A percentile compares a stretch with the other conserved stretches of the same genome.
phyloP scores from a whole-genome alignment of 2,797 vertebrate genomes.

The Gadopsis marmoratus region DNA sequence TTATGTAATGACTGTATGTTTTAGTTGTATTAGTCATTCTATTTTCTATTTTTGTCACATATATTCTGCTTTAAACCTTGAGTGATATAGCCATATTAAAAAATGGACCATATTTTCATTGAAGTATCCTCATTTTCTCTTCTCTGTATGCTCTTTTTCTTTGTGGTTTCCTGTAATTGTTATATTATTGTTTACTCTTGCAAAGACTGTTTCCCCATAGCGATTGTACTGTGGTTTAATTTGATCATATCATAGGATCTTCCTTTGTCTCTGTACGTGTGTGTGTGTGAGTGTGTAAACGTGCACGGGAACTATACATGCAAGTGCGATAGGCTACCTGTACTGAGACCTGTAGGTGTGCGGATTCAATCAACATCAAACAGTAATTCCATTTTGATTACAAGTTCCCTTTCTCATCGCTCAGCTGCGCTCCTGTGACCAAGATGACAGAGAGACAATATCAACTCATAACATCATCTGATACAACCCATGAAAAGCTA shows the following conservation, averaged over 20 bases:
- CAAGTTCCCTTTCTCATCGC: slow-evolving; percentile 58
- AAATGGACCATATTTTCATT: background rate
- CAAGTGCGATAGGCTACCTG: background rate
- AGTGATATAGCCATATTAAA: background rate
- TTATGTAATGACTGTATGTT: background rate
- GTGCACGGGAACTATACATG: background rate
- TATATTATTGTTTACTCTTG: slow-evolving; percentile 17
- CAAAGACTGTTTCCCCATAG: background rate
- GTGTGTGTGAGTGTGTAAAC: background rate
- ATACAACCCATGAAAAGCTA: background rate
- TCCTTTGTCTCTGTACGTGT: background rate
- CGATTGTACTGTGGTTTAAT: slow-evolving; percentile 27
- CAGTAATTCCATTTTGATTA: slow-evolving; percentile 77
- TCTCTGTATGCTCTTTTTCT: background rate
- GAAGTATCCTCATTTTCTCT: background rate
- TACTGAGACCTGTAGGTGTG: slow-evolving; percentile 30
- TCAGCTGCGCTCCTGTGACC: slow-evolving; percentile 36
- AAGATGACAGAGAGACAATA: slow-evolving; percentile 57
- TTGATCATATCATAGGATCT: background rate
- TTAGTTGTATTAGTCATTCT: background rate
- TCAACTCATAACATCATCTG: slow-evolving; percentile 51
- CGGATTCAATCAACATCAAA: slow-evolving; percentile 58
- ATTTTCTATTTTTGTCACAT: background rate
- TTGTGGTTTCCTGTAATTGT: background rate
- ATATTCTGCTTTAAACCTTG: background rate